A percentile compares a stretch with the other conserved stretches of the same genome.
Evolutionary conservation across 2,113 vertebrate genomes (phyloP).

Genomic region (Anarhynchus alexandrinus): DNA sequence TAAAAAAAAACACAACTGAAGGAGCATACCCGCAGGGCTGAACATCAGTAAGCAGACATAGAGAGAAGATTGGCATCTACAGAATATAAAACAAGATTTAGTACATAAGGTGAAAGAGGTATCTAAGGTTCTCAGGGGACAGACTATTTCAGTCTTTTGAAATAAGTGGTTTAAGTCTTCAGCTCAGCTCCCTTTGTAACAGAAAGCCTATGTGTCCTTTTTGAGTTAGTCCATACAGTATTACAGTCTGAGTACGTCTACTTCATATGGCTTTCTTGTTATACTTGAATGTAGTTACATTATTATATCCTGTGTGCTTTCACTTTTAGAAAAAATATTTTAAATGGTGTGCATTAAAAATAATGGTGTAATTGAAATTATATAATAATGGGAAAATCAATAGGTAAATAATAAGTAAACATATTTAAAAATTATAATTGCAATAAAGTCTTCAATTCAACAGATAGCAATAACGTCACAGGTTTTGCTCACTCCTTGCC

Average conservation of each 20-base stretch:
- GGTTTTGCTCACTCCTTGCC: not conserved
- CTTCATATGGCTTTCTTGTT: not conserved
- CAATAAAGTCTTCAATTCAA: not conserved
- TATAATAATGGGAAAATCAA: not conserved
- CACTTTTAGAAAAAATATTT: not conserved
- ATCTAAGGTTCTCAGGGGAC: slow-evolving; percentile 31
- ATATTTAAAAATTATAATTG: not conserved
- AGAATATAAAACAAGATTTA: slow-evolving; percentile 51
- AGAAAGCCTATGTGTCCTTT: not conserved
- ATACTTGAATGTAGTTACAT: not conserved
- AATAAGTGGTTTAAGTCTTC: slow-evolving; percentile 38
- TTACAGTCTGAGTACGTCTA: not conserved
- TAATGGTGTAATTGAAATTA: not conserved
- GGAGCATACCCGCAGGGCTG: slow-evolving; percentile 8
- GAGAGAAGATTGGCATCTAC: slow-evolving; percentile 25
- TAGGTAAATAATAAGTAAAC: not conserved
- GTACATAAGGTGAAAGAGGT: slow-evolving; percentile 37
- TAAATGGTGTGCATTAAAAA: not conserved
- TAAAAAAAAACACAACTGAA: not conserved
- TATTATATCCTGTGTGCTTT: not conserved
- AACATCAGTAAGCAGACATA: slow-evolving; percentile 12
- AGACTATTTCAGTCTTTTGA: slow-evolving; percentile 25
- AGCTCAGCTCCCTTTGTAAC: not conserved
- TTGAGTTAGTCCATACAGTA: not conserved
- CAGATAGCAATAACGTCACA: not conserved